Evolutionary conservation across 2,888 invertebrate species (phyloP).

Genomic region (Dicycla oo): DNA sequence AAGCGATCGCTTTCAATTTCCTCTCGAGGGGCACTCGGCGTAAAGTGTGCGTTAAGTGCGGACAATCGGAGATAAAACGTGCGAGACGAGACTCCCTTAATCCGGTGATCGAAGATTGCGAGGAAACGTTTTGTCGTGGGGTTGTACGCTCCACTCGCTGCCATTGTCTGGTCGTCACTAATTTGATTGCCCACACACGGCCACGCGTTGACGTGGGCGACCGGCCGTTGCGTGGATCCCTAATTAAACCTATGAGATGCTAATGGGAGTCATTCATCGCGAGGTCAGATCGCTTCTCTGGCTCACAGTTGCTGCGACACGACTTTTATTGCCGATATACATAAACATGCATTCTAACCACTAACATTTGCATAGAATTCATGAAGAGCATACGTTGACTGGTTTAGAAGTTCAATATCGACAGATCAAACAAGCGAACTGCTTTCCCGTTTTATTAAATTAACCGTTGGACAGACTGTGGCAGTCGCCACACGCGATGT

Average conservation of each 20-base stretch:
- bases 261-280: constrained; percentile 83
- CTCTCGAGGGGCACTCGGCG: constrained; percentile 89
- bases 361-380: constrained; percentile 64
- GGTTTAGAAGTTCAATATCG: constrained; percentile 80
- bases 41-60: constrained; percentile 90
- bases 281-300: constrained; percentile 78
- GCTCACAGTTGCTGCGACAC: constrained; percentile 70
- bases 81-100: constrained; percentile 90
- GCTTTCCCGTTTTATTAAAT: constrained; percentile 82
- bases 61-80: constrained; percentile 91
- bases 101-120: constrained; percentile 90
- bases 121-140: constrained; percentile 90
- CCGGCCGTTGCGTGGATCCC: constrained; percentile 79
- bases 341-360: constrained; percentile 73
- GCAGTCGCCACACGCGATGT: constrained; percentile 83
- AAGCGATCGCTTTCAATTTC: constrained; percentile 91
- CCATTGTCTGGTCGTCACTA: constrained; percentile 86
- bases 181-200: constrained; percentile 87
- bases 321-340: constrained; percentile 72
- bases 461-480: constrained; percentile 73
- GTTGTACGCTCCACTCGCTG: constrained; percentile 84
- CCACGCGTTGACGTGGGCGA: constrained; percentile 81
- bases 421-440: constrained; percentile 73
- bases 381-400: constrained; percentile 66
- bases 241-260: constrained; percentile 87